Base-by-base conservation (phyloP, 2,113 vertebrate genomes). In the Neoarius graeffei region DNA sequence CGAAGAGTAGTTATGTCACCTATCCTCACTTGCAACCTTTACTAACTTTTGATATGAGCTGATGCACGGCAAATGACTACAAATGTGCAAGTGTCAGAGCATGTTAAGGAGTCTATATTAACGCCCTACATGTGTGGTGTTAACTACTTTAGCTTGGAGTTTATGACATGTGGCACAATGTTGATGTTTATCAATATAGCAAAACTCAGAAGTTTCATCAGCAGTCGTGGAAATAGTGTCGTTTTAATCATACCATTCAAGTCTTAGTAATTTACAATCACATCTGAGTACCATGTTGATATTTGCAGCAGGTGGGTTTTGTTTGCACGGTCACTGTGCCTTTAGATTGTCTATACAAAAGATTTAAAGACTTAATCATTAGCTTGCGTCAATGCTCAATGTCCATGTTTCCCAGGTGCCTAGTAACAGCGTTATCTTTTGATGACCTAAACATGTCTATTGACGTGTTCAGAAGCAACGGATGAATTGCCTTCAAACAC, bases 321-420 rank as follows among this genome's bases (percentile, higher is more conserved):
- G 57, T 82, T 82, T 42, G 80, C 30, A 62, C 9, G 15, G 15
- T 4, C n/a, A 4, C n/a, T 30, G 54, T 81, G 9, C 57, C 20
- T 82, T 82, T 48, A 82, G 30, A 82, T 62, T 62, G 30, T 62
- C 80, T 57, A 60, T 82, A 62, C 57, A 82, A 80, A 80, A 79
- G 52, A 57, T 15, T 27, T 81, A 79, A 56, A 79, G 76, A 27
- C 79, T 17, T 81, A 81, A 82, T 82, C 57, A 62, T 82, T 82
- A 82, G 80, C 80, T 82, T 42, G 27, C 15, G 4, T 20, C 30
- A 27, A 59, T 35, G 8, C 80, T 60, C 19, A 2, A 56, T 35
- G 56, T 60, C 57, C 9, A 5, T 60, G 17, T 81, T 81, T 81
- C 80, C 54, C 27, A 30, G 80, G 60, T 60, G 56, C 80, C 19